phyloP scores from a whole-genome alignment of 2,797 vertebrate species.

The Lagodon rhomboides region DNA sequence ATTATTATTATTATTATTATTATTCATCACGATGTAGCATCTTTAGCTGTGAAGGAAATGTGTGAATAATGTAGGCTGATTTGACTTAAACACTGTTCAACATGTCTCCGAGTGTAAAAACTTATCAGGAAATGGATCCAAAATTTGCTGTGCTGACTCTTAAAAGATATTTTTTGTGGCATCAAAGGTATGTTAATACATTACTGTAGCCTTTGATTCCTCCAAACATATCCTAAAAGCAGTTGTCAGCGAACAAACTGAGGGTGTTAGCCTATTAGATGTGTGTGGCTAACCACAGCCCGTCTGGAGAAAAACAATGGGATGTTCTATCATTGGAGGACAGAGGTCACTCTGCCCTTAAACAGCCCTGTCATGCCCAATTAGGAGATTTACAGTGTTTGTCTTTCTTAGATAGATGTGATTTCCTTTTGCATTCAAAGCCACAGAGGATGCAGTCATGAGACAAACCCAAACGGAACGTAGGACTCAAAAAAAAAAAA shows the following conservation, averaged over 20 bases:
- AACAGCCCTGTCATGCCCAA: slow-evolving; percentile 60
- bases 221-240: slow-evolving; percentile 23
- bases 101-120: background rate
- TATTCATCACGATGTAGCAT: background rate
- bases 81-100: slow-evolving; percentile 9
- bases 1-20: too few relatives aligned
- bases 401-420: slow-evolving; percentile 57
- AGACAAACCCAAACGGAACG: slow-evolving; percentile 50
- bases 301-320: slow-evolving; percentile 68
- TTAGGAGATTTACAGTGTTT: slow-evolving; percentile 75
- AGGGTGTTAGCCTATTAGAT: slow-evolving; percentile 59
- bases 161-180: background rate
- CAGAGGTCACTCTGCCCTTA: slow-evolving; percentile 54
- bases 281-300: slow-evolving; percentile 58
- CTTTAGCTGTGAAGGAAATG: background rate
- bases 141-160: slow-evolving; percentile 15
- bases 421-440: slow-evolving; percentile 50
- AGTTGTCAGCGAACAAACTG: slow-evolving; percentile 13
- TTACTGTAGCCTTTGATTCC: slow-evolving; percentile 15
- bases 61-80: slow-evolving; percentile 9
- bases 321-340: slow-evolving; percentile 63
- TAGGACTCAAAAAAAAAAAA: slow-evolving; percentile 31
- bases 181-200: background rate
- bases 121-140: background rate
- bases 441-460: slow-evolving; percentile 52